Evolutionary conservation across 2,888 invertebrate species (phyloP), one percentile per base, ranked within the genome.

Genomic region (Meliscaeva auricollis): DNA sequence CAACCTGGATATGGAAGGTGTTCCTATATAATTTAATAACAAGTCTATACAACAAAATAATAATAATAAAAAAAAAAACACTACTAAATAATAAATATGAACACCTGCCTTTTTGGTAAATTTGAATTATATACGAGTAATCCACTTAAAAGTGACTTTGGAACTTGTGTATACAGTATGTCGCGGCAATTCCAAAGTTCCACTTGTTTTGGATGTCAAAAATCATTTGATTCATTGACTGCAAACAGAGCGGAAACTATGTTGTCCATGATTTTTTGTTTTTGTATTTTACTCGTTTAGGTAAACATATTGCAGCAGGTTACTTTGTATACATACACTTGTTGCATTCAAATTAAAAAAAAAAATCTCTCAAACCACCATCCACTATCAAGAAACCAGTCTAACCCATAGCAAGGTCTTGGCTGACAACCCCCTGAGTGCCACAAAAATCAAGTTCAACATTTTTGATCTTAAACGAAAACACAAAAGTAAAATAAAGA

Each of bases 181-280:
- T 64, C 50, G 73, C 38, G 26, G 48, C 30, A 26, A 44, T n/a
- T 48, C 17, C 9, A 20, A 32, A 50, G 46, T 44, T 58, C 46
- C 62, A 84, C 84, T 72, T 68, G 76, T 81, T 76, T 56, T 38
- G 11, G 30, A 62, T 85, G 85, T 85, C 85, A 85, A 85, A 85
- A 85, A 77, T n/a, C 69, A 85, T 85, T 85, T 85, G 85, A 85
- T 85, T 85, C 85, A 85, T 81, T 73, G 76, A 77, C 69, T 81
- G 73, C 77, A 85, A 85, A 73, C 81, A 85, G 85, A 85, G 80
- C 81, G 77, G 76, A 81, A 81, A 85, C 62, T 80, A 70, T 75
- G 35, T 17, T 4, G 44, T 13, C 58, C 58, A 8, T 38, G 13
- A 41, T 26, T 3, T 26, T 26, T 26, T 26, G 32, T 56, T 41